These are phyloP conservation scores for Grapholita molesta DNA, from an alignment of 1,140 invertebrate genomes.

Conservation along the genomic window DNA sequence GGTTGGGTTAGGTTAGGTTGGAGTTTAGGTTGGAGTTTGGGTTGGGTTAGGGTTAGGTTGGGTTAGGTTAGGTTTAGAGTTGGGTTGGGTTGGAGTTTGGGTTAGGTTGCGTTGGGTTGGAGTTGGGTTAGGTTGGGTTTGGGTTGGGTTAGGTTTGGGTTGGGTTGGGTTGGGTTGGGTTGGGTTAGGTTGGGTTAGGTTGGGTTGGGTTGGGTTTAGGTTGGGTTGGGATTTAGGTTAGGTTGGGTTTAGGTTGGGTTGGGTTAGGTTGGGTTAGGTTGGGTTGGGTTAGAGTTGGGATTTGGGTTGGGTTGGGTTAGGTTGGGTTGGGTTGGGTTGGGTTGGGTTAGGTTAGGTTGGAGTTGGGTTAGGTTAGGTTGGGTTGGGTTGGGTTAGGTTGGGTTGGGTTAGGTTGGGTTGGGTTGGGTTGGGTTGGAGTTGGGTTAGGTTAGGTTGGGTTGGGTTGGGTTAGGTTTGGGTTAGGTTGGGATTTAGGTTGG, in stretches of 20 bases:
- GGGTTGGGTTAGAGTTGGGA: constrained; percentile 34
- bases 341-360: too few species aligned
- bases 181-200: constrained; percentile 47
- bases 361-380: constrained; percentile 21
- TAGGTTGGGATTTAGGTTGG: too few species aligned
- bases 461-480: constrained; percentile 16
- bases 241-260: constrained; percentile 53
- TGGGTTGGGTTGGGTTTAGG: too few species aligned
- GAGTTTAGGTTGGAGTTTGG: constrained; percentile 44
- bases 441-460: constrained; percentile 23
- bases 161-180: constrained; percentile 46
- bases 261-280: constrained; percentile 46
- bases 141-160: too few species aligned
- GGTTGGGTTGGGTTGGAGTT: too few species aligned
- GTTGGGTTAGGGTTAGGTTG: too few species aligned
- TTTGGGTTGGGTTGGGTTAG: too few species aligned
- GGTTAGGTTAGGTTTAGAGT: constrained; percentile 46
- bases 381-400: constrained; percentile 20
- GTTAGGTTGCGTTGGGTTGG: too few species aligned
- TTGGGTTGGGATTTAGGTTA: too few species aligned
- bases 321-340: constrained; percentile 37
- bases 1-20: constrained; percentile 49
- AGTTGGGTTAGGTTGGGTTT: constrained; percentile 50
- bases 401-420: too few species aligned
- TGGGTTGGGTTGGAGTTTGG: too few species aligned